These are phyloP conservation scores for Drosophila auraria DNA, from an alignment of 1,140 invertebrate genomes.

Conservation along the genomic window DNA sequence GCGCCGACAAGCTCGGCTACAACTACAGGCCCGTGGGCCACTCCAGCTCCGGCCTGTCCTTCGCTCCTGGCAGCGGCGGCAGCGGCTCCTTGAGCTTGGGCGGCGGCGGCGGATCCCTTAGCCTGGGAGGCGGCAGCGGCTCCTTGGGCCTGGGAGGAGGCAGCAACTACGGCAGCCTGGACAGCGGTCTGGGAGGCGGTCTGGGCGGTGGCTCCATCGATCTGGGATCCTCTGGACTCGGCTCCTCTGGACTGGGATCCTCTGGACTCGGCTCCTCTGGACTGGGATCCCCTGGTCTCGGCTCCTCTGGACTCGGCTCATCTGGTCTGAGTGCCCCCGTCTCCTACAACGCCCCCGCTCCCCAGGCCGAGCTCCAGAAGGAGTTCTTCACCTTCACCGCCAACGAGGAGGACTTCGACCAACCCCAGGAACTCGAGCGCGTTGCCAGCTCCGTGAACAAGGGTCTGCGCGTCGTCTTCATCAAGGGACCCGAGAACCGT, in stretches of 20 bases:
- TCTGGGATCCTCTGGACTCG: conserved; percentile 27
- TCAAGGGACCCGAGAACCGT: conserved; percentile 79
- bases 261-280: conserved; percentile 44
- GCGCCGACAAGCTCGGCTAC: conserved; percentile 76
- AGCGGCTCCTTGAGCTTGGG: conserved; percentile 19
- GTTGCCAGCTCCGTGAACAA: conserved; percentile 63
- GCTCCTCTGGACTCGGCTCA: conserved; percentile 33
- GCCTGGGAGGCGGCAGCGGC: conserved; percentile 22
- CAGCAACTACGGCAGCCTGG: conserved; percentile 20
- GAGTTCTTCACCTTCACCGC: conserved; percentile 74
- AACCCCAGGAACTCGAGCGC: conserved; percentile 58
- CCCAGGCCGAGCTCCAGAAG: conserved; percentile 63
- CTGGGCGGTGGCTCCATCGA: conserved; percentile 28
- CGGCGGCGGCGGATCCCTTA: conserved; percentile 25
- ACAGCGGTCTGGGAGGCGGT: conserved; percentile 36
- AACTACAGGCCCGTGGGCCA: conserved; percentile 79
- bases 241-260: conserved; percentile 7
- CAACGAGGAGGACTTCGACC: conserved; percentile 71
- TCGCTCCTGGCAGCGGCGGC: conserved; percentile 65
- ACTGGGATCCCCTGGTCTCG: conserved; percentile 32
- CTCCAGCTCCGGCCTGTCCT: conserved; percentile 68
- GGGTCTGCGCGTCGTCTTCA: conserved; percentile 78
- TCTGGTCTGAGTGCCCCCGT: conserved; percentile 52
- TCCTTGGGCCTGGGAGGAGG: conserved; percentile 29
- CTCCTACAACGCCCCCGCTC: conserved; percentile 62